phyloP scores from a whole-genome alignment of 2,888 invertebrate species.

The Cylindroiulus punctatus region DNA sequence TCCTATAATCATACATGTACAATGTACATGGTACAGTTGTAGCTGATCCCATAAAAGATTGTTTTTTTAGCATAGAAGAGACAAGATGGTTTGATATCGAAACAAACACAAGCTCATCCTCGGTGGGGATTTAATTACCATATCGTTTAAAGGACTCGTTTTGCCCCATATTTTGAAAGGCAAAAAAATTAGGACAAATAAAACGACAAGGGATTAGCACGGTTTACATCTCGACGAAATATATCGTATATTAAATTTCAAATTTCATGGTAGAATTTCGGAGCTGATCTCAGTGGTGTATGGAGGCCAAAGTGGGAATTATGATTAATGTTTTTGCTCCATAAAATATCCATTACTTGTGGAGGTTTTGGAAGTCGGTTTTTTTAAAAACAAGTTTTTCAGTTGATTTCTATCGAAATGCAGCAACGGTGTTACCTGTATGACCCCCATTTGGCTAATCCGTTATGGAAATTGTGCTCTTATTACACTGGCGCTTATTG shows the following conservation, averaged over 20 bases:
- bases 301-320: slow-evolving; percentile 35
- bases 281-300: background rate
- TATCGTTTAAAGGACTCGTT: background rate
- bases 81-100: slow-evolving; percentile 23
- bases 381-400: background rate
- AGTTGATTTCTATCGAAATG: background rate
- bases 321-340: slow-evolving; percentile 36
- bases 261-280: background rate
- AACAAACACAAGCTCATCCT: background rate
- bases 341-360: slow-evolving; percentile 20
- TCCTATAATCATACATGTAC: background rate
- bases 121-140: background rate
- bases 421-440: background rate
- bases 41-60: background rate
- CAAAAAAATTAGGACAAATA: slow-evolving; percentile 9
- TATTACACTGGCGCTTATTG: background rate
- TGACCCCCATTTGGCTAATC: background rate
- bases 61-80: background rate
- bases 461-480: slow-evolving; percentile 27
- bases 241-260: background rate
- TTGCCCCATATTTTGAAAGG: background rate
- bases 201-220: slow-evolving; percentile 34
- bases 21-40: background rate
- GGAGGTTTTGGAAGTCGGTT: background rate
- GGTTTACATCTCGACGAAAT: slow-evolving; percentile 3